A percentile compares a stretch with the other conserved stretches of the same genome.
Conservation (phyloP, 2,888 invertebrate species). For the Plutella xylostella region DNA sequence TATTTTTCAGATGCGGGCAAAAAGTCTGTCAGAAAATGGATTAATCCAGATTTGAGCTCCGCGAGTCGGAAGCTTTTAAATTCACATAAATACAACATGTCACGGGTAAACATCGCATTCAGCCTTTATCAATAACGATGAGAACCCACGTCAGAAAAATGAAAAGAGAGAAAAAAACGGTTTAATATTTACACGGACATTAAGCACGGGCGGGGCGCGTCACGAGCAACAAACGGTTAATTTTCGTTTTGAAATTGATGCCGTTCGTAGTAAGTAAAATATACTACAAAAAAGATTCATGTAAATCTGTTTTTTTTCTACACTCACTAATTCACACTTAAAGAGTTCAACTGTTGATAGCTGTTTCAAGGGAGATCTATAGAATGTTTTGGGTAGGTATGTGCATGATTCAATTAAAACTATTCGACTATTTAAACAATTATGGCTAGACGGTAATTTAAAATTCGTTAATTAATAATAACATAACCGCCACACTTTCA, state of each 20-base stretch:
- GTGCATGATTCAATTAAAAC: background rate
- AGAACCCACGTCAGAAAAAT: slow-evolving; percentile 42
- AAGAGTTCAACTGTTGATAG: background rate
- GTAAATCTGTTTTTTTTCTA: slow-evolving; percentile 9
- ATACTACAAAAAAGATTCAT: too few species aligned
- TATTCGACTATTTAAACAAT: background rate
- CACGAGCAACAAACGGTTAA: background rate
- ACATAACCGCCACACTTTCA: slow-evolving; percentile 29
- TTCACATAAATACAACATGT: slow-evolving; percentile 63
- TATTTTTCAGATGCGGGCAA: too few species aligned
- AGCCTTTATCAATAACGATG: slow-evolving; percentile 63
- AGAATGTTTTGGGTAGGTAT: background rate
- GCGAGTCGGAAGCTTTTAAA: slow-evolving; percentile 59
- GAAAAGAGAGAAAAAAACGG: slow-evolving; percentile 21
- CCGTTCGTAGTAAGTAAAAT: too few species aligned
- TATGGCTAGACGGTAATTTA: background rate
- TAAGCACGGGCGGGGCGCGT: slow-evolving; percentile 9
- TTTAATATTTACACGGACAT: slow-evolving; percentile 39
- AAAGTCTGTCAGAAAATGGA: too few species aligned
- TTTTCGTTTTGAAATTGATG: slow-evolving; percentile 11
- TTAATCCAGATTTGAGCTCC: slow-evolving; percentile 56
- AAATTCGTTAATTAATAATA: slow-evolving; percentile 3
- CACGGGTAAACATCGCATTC: slow-evolving; percentile 39
- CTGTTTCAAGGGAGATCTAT: background rate
- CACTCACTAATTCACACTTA: background rate